phyloP scores from a whole-genome alignment of 2,888 invertebrate species.

The Epirrita christyi region DNA sequence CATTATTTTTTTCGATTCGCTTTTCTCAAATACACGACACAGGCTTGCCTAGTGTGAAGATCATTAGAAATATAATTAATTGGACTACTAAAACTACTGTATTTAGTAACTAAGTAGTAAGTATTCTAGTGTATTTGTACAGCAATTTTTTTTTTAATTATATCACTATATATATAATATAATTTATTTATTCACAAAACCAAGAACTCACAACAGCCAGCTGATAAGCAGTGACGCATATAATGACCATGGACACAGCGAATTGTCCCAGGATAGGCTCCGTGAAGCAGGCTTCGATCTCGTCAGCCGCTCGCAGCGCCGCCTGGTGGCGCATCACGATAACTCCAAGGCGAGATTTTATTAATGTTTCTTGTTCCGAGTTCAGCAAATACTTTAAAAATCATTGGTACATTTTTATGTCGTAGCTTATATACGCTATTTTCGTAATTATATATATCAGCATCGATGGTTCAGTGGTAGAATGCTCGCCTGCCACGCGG shows the following conservation, averaged over 20 bases:
- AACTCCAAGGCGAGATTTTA: slow-evolving; percentile 42
- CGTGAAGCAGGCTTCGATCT: slow-evolving; percentile 62
- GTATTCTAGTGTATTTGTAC: too few relatives aligned
- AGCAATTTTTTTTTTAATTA: too few relatives aligned
- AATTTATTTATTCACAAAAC: too few relatives aligned
- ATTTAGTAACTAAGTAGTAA: too few relatives aligned
- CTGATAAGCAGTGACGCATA: slow-evolving; percentile 77
- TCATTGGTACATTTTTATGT: not conserved
- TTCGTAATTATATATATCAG: slow-evolving; percentile 36
- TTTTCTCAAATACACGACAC: too few relatives aligned
- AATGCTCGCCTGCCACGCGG: slow-evolving; percentile 86
- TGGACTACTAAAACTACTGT: too few relatives aligned
- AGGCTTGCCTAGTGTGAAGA: too few relatives aligned
- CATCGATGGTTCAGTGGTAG: slow-evolving; percentile 84
- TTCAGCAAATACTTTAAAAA: slow-evolving; percentile 5
- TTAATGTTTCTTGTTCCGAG: slow-evolving; percentile 8
- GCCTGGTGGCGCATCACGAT: slow-evolving; percentile 56
- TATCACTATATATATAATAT: too few relatives aligned
- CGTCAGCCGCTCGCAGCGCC: slow-evolving; percentile 47
- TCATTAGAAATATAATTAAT: too few relatives aligned
- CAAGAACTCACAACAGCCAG: slow-evolving; percentile 66
- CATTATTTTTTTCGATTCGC: too few relatives aligned
- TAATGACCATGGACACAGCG: slow-evolving; percentile 69
- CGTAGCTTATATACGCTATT: not conserved
- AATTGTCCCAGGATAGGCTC: slow-evolving; percentile 70